Conservation (phyloP, 1,140 invertebrate genomes). For the Microplitis demolitor region DNA sequence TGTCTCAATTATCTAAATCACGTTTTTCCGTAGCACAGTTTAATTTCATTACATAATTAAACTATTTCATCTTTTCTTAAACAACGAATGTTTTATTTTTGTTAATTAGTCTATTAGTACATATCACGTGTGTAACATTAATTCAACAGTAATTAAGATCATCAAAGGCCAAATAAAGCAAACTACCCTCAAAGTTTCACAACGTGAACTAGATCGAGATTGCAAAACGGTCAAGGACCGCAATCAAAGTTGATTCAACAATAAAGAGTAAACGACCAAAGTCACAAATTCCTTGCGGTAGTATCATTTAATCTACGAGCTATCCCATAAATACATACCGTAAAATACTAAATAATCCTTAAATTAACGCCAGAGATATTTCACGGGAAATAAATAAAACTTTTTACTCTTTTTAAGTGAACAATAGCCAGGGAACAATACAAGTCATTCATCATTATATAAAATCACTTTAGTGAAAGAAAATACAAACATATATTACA, state of each 20-base stretch:
- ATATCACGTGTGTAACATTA: background rate
- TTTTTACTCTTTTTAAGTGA: no score
- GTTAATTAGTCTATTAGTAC: background rate
- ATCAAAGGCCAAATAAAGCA: background rate
- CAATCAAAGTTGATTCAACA: constrained; percentile 18
- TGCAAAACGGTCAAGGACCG: constrained; percentile 21
- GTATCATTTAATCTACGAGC: background rate
- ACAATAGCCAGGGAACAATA: no score
- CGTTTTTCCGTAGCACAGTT: no score
- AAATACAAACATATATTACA: no score
- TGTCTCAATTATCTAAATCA: no score
- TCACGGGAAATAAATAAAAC: background rate
- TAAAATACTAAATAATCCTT: background rate
- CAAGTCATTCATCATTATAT: no score
- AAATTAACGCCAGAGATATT: background rate
- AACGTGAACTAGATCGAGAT: constrained; percentile 19
- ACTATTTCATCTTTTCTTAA: no score
- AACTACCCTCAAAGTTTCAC: constrained; percentile 12
- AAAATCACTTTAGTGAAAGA: no score
- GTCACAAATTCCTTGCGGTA: constrained; percentile 8
- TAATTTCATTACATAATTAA: no score
- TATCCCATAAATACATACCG: background rate
- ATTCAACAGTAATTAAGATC: background rate
- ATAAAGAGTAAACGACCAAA: constrained; percentile 10
- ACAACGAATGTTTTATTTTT: background rate